phyloP scores from a whole-genome alignment of 2,113 vertebrate genomes.

The Chiloscyllium plagiosum region DNA sequence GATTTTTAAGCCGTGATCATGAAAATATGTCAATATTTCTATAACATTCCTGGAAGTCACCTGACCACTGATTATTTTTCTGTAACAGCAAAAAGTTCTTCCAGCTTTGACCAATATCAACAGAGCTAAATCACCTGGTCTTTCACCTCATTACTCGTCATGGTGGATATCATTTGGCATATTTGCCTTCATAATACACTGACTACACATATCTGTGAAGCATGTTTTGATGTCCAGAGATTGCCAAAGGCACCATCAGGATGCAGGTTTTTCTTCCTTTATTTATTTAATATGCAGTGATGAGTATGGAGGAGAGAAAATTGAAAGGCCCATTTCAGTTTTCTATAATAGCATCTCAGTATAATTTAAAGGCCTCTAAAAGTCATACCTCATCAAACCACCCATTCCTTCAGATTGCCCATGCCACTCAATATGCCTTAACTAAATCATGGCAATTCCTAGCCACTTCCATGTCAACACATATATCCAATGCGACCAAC shows the following conservation, averaged over 20 bases:
- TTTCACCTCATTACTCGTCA: not conserved
- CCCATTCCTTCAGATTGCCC: not conserved
- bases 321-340: not conserved
- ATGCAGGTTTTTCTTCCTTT: not conserved
- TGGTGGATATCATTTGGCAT: not conserved
- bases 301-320: not conserved
- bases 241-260: not conserved
- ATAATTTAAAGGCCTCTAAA: not conserved
- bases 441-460: not conserved
- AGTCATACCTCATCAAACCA: not conserved
- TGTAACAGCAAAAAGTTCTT: not conserved
- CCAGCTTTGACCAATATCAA: not conserved
- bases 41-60: too few relatives aligned
- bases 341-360: not conserved
- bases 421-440: not conserved
- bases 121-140: not conserved
- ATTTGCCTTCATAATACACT: not conserved
- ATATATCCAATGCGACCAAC: not conserved
- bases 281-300: not conserved
- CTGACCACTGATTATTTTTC: not conserved
- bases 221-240: not conserved
- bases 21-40: too few relatives aligned
- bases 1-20: too few relatives aligned
- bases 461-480: too few relatives aligned
- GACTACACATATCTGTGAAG: not conserved